Evolutionary conservation across 1,140 invertebrate genomes (phyloP).

Genomic region (Drosophila ercepeae): DNA sequence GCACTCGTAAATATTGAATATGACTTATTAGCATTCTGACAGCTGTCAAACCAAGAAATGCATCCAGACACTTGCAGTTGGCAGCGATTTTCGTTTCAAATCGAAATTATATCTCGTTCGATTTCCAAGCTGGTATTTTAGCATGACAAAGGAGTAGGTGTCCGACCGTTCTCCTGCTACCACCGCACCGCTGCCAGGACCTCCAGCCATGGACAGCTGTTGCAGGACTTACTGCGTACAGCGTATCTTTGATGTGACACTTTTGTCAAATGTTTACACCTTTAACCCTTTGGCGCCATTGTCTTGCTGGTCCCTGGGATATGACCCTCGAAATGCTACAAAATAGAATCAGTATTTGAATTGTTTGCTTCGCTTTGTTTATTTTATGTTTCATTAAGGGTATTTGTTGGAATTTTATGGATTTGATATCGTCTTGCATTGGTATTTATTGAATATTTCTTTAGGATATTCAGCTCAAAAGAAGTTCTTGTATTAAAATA

Average conservation of each 20-base stretch:
- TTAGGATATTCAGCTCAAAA: no score
- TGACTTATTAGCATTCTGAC: slow-evolving; percentile 79
- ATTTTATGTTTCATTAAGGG: slow-evolving; percentile 75
- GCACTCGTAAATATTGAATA: slow-evolving; percentile 56
- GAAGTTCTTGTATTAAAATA: no score
- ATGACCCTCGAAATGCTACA: slow-evolving; percentile 15
- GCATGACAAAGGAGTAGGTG: slow-evolving; percentile 54
- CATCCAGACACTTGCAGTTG: slow-evolving; percentile 52
- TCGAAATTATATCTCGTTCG: neutral
- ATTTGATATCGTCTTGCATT: neutral
- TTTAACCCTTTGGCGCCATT: slow-evolving; percentile 78
- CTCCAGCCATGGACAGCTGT: slow-evolving; percentile 51
- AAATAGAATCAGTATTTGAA: slow-evolving; percentile 53
- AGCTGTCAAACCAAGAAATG: slow-evolving; percentile 70
- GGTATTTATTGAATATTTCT: neutral
- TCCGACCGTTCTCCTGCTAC: slow-evolving; percentile 34
- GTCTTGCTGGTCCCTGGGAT: slow-evolving; percentile 44
- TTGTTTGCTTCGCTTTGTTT: slow-evolving; percentile 65
- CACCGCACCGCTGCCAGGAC: slow-evolving; percentile 7
- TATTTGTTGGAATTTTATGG: slow-evolving; percentile 71
- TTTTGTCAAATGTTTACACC: slow-evolving; percentile 83
- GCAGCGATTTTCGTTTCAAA: slow-evolving; percentile 1
- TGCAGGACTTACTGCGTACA: slow-evolving; percentile 28
- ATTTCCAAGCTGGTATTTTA: slow-evolving; percentile 43
- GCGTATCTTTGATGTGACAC: slow-evolving; percentile 69